Conservation (phyloP, 2,113 vertebrate genomes). For the Oostethus manadensis region DNA sequence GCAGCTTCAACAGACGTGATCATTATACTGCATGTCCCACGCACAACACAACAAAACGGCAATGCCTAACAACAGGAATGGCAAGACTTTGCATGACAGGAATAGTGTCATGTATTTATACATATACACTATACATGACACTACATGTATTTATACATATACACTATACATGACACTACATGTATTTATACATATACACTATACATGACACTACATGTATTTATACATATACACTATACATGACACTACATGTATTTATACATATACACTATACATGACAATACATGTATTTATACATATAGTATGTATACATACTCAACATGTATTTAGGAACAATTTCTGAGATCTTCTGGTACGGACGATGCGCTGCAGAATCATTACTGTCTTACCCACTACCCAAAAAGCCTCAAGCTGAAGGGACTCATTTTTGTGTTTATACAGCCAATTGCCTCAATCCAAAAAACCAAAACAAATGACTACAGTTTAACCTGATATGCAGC, state of each 20-base stretch:
- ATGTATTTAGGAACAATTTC: neutral
- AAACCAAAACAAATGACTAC: constrained; percentile 24
- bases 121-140: too few relatives aligned
- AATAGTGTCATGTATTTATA: constrained; percentile 16
- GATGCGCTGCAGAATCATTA: neutral
- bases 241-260: too few relatives aligned
- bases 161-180: too few relatives aligned
- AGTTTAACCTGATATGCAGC: constrained; percentile 14
- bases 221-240: too few relatives aligned
- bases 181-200: too few relatives aligned
- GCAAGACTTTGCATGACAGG: constrained; percentile 10
- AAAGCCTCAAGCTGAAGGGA: constrained; percentile 27
- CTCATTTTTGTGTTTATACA: constrained; percentile 22
- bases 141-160: too few relatives aligned
- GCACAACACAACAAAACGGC: constrained; percentile 24
- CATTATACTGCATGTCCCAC: constrained; percentile 23
- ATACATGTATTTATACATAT: too few relatives aligned
- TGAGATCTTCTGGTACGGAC: neutral
- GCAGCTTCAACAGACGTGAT: constrained; percentile 16
- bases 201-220: too few relatives aligned
- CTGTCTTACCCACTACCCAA: constrained; percentile 2
- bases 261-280: too few relatives aligned
- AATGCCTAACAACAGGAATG: constrained; percentile 29
- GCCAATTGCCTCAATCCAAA: constrained; percentile 26
- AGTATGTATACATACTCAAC: too few relatives aligned